A percentile compares a stretch with the other conserved stretches of the same genome.
These are phyloP conservation scores for Dasypus novemcinctus DNA, from an alignment of 2,113 vertebrate species.

Conservation along the genomic window DNA sequence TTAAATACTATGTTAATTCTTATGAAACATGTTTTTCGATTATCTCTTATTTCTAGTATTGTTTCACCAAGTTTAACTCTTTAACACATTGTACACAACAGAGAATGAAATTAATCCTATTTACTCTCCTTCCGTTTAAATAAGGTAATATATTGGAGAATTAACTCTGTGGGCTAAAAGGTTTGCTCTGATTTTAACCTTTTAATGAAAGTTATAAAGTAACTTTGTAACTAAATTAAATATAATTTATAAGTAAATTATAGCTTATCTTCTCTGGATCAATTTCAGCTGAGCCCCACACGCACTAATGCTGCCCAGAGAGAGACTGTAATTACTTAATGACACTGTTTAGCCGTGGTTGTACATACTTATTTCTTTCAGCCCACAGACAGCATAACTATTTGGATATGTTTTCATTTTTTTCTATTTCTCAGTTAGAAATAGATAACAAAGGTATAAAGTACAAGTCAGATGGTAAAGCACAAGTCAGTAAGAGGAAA, in stretches of 20 bases:
- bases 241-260: not conserved
- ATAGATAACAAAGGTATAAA: not conserved
- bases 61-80: not conserved
- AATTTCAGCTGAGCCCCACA: not conserved
- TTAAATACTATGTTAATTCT: not conserved
- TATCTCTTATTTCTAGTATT: not conserved
- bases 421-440: conserved; percentile 49
- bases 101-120: not conserved
- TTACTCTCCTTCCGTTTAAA: not conserved
- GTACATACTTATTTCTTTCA: conserved; percentile 4
- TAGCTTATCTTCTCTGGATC: not conserved
- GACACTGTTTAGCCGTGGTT: conserved; percentile 13
- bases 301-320: not conserved
- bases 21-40: not conserved
- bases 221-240: too few species aligned
- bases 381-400: not conserved
- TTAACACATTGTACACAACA: not conserved
- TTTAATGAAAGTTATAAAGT: too few species aligned
- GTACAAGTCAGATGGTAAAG: not conserved
- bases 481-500: not conserved
- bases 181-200: not conserved
- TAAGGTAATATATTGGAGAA: not conserved
- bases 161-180: conserved; percentile 4
- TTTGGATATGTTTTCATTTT: not conserved
- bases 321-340: not conserved